phyloP scores from a whole-genome alignment of 2,113 vertebrate genomes.

The Mus spicilegus region DNA sequence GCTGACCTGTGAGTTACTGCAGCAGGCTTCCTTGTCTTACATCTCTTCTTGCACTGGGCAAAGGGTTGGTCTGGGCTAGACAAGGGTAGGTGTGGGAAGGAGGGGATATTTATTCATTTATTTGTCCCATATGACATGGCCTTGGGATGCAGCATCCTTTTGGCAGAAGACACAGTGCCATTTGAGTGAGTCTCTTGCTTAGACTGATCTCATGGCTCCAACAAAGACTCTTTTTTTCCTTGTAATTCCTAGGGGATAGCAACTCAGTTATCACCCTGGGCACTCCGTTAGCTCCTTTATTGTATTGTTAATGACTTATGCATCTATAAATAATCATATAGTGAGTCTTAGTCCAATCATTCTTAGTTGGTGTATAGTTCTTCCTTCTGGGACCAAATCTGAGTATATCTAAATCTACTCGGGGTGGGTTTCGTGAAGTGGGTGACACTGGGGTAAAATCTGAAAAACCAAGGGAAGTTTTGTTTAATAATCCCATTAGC shows the following conservation, averaged over 20 bases:
- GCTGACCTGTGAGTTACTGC: not conserved
- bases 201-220: not conserved
- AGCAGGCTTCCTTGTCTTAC: not conserved
- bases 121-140: not conserved
- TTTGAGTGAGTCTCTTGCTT: not conserved
- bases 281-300: not conserved
- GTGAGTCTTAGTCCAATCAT: not conserved
- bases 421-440: not conserved
- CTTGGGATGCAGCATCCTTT: not conserved
- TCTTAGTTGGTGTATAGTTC: not conserved
- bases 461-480: constrained; percentile 45
- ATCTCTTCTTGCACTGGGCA: not conserved
- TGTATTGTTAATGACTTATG: not conserved
- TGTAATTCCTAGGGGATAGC: not conserved
- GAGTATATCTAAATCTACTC: not conserved
- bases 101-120: not conserved
- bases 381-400: not conserved
- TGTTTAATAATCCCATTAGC: not conserved
- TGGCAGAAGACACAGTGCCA: not conserved
- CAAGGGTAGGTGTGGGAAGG: not conserved
- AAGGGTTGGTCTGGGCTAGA: no score
- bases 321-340: not conserved
- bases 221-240: not conserved
- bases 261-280: not conserved
- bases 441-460: not conserved